Evolutionary conservation across 2,113 vertebrate species (phyloP).

Genomic region (Prochilodus magdalenae): DNA sequence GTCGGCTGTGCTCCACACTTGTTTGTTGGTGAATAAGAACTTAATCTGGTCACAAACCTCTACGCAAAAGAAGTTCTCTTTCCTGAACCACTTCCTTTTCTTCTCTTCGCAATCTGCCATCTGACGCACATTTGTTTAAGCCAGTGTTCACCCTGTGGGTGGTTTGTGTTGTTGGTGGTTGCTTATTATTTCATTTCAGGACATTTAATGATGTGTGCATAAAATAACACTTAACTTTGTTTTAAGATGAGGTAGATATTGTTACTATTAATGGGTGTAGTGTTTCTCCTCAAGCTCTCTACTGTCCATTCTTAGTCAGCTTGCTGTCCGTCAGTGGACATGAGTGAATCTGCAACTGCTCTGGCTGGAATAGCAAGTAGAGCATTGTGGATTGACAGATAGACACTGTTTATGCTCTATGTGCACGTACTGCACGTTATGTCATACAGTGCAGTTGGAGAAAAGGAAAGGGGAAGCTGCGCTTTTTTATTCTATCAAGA

Average conservation of each 20-base stretch:
- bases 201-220: neutral
- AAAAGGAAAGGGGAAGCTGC: neutral
- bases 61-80: neutral
- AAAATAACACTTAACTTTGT: neutral
- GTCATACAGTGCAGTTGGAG: neutral
- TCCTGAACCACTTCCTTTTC: neutral
- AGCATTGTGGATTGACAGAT: neutral
- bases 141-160: neutral
- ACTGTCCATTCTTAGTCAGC: neutral
- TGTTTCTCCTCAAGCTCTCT: neutral
- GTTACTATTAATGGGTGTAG: neutral
- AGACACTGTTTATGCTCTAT: neutral
- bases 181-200: neutral
- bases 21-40: neutral
- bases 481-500: neutral
- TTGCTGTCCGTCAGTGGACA: neutral
- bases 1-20: neutral
- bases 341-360: neutral
- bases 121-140: neutral
- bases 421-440: neutral
- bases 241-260: neutral
- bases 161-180: neutral
- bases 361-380: no score
- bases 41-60: neutral
- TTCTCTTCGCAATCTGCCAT: neutral